Evolutionary conservation across 2,888 invertebrate genomes (phyloP).

Genomic region (Caenorhabditis plicata): DNA sequence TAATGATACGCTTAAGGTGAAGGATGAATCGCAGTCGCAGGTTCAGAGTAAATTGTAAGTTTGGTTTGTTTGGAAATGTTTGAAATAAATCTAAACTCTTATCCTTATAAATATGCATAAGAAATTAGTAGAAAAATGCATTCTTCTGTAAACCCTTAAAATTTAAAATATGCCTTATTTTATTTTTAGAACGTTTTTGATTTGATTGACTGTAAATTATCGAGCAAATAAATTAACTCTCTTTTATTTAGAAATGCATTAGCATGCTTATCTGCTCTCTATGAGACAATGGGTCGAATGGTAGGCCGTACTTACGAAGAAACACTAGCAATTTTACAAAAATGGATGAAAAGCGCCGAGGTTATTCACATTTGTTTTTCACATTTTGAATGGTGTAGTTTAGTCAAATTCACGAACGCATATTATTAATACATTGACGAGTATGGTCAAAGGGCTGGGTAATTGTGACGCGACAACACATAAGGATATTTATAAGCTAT

Average conservation of each 20-base stretch:
- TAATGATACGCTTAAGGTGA: constrained; percentile 92
- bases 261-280: constrained; percentile 89
- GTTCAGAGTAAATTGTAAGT: constrained; percentile 29
- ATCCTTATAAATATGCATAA: no score
- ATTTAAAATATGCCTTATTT: background rate
- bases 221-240: background rate
- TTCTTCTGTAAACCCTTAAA: background rate
- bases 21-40: constrained; percentile 92
- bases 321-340: constrained; percentile 86
- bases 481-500: constrained; percentile 87
- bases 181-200: background rate
- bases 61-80: constrained; percentile 1
- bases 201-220: background rate
- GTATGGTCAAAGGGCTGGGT: constrained; percentile 89
- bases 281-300: constrained; percentile 95
- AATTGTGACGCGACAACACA: constrained; percentile 82
- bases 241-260: constrained; percentile 80
- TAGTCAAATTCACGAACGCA: constrained; percentile 92
- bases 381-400: no score
- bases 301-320: constrained; percentile 98
- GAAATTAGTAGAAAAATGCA: no score
- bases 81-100: no score
- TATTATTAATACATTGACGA: constrained; percentile 93
- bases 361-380: no score
- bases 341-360: constrained; percentile 87